Conservation (phyloP, 2,888 invertebrate species). For the Sinodicranocentrus sp. region DNA sequence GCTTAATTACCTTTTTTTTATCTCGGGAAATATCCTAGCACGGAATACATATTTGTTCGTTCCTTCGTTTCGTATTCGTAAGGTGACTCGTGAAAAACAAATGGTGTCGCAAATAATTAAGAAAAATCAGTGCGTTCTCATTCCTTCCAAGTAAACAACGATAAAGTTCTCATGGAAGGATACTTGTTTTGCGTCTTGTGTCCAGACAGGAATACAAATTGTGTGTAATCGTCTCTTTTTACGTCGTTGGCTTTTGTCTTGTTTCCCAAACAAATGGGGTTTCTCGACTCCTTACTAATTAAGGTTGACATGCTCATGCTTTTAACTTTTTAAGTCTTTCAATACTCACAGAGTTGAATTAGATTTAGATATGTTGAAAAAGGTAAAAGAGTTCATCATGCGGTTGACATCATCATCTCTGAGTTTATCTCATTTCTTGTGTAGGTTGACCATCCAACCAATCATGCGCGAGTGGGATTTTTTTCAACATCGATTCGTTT, state of each 20-base stretch:
- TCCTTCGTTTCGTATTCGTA: not conserved
- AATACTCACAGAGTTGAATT: too few species aligned
- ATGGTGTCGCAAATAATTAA: not conserved
- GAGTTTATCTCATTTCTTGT: not conserved
- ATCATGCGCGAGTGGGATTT: not conserved
- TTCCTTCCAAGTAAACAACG: not conserved
- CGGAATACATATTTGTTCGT: not conserved
- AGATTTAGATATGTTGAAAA: not conserved
- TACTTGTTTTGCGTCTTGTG: not conserved
- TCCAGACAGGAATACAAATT: too few species aligned
- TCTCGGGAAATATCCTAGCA: not conserved
- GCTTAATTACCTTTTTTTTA: conserved; percentile 6
- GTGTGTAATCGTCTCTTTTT: too few species aligned
- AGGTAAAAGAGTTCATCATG: conserved; percentile 13
- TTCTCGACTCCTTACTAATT: not conserved
- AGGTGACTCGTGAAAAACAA: not conserved
- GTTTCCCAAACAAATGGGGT: not conserved
- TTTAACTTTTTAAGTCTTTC: too few species aligned
- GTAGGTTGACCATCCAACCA: not conserved
- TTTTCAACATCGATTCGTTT: not conserved
- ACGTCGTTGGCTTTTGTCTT: not conserved
- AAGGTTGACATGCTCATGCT: too few species aligned
- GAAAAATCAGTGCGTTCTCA: not conserved
- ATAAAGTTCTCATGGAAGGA: not conserved
- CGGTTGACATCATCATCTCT: conserved; percentile 20